Base-by-base conservation (phyloP, 2,113 vertebrate genomes). In the Pungitius pungitius region DNA sequence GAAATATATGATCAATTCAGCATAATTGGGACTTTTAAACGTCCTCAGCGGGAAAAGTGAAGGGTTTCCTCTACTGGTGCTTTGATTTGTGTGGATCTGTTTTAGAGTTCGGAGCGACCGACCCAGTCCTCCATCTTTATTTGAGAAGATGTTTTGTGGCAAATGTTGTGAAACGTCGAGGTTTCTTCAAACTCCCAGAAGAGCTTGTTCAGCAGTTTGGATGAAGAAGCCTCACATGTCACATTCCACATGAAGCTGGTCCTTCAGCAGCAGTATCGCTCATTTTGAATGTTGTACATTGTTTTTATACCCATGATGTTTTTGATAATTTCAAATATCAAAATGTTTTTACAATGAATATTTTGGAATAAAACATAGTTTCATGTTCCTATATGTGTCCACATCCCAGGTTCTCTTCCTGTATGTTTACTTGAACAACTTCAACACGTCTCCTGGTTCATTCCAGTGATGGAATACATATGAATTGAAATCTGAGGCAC, bases 121-220 rank as follows among this genome's bases (percentile, higher is more conserved):
- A 77, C 60, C n/a, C 22, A 3, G 2, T 63, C 5, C 43, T 63
- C 5, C 43, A 26, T 55, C 2, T 3, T 54, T 47, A 67, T 75
- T 15, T 76, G 42, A 69, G 11, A 59, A 47, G 30, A 30, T 30
- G 30, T 30, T 3, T 3, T 70, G 56, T 35, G 4, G 0, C 56
- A 64, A 33, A 30, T 76, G 18, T 80, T 79, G 69, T 43, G 52
- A 81, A 88, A 89, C 7, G n/a, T 59, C 11, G 58, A 8, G 15
- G 80, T 86, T 89, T 82, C 76, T 61, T 47, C 62, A 83, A 33
- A 52, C 13, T 63, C 2, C 10, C 24, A 37, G 13, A 78, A 84
- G 63, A 9, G 55, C 76, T 68, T 73, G 26, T 22, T 88, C 74
- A 85, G 85, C 84, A 82, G 5, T 73, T 69, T 17, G 35, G 17